Percentiles rank a stretch among this genome's conserved stretches.
Conservation (phyloP, 2,797 vertebrate species). For the Pteropus rufus region DNA sequence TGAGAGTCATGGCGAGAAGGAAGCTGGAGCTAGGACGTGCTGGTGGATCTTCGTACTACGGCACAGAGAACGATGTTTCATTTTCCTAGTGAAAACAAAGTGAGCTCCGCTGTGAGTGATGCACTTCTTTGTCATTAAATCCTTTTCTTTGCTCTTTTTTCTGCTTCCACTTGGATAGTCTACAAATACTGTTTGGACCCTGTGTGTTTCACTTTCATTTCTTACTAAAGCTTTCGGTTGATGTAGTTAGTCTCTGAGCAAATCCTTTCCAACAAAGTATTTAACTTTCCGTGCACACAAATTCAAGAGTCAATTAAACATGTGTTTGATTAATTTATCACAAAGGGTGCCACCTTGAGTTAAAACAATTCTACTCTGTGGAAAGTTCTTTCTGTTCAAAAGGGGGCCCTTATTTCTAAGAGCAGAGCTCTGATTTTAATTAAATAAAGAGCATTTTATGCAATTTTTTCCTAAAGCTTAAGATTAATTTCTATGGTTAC, state of each 20-base stretch:
- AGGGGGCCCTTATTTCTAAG: slow-evolving; percentile 74
- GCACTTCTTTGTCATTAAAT: neutral
- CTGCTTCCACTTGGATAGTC: neutral
- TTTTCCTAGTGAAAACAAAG: neutral
- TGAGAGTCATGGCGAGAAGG: neutral
- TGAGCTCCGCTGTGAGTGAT: neutral
- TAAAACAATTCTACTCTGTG: slow-evolving; percentile 55
- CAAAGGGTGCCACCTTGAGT: slow-evolving; percentile 75
- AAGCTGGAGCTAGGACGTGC: neutral
- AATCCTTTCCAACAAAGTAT: neutral
- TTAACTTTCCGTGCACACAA: slow-evolving; percentile 43
- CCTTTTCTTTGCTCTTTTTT: neutral
- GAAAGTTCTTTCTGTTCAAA: slow-evolving; percentile 69
- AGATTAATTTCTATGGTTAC: slow-evolving; percentile 84
- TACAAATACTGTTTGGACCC: neutral
- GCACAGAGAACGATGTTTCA: fast-evolving
- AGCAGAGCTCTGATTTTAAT: slow-evolving; percentile 81
- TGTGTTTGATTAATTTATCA: slow-evolving; percentile 70
- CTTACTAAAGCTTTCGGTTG: neutral
- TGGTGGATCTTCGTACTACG: neutral
- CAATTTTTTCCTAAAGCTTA: slow-evolving; percentile 78
- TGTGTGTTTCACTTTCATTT: slow-evolving; percentile 52
- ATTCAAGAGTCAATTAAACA: slow-evolving; percentile 55
- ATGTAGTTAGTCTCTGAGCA: neutral
- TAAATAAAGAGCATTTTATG: slow-evolving; percentile 80